A percentile compares a stretch with the other conserved stretches of the same genome.
Evolutionary conservation across 2,888 invertebrate genomes (phyloP).

Genomic region (Meta bourneti): DNA sequence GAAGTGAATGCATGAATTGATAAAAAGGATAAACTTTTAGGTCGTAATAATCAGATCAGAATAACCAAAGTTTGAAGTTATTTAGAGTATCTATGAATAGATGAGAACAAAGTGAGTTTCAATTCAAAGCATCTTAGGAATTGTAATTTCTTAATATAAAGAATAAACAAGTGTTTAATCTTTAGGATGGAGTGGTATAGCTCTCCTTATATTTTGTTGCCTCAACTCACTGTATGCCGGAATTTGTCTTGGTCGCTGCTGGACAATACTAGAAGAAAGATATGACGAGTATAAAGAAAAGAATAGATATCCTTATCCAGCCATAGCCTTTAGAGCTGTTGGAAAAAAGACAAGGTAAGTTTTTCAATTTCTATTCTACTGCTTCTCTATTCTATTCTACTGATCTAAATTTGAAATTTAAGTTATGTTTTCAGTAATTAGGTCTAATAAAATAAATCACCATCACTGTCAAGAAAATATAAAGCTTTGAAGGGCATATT

Average conservation of each 20-base stretch:
- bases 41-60: too few species aligned
- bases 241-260: conserved; percentile 88
- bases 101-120: too few species aligned
- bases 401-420: neutral
- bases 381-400: too few species aligned
- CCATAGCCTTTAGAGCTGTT: conserved; percentile 89
- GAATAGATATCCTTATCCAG: conserved; percentile 90
- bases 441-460: neutral
- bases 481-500: neutral
- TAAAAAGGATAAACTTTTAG: too few species aligned
- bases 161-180: neutral
- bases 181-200: conserved; percentile 86
- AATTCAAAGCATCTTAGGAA: too few species aligned
- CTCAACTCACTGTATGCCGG: conserved; percentile 89
- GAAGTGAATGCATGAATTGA: too few species aligned
- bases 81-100: too few species aligned
- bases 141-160: neutral
- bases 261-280: conserved; percentile 88
- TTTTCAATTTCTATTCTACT: neutral
- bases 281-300: conserved; percentile 83
- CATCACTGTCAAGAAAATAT: neutral
- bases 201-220: conserved; percentile 84
- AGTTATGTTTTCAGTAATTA: neutral
- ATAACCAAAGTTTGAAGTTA: too few species aligned
- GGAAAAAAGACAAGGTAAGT: conserved; percentile 82